Conservation (phyloP, 2,888 invertebrate species). For the Megamerina dolium region DNA sequence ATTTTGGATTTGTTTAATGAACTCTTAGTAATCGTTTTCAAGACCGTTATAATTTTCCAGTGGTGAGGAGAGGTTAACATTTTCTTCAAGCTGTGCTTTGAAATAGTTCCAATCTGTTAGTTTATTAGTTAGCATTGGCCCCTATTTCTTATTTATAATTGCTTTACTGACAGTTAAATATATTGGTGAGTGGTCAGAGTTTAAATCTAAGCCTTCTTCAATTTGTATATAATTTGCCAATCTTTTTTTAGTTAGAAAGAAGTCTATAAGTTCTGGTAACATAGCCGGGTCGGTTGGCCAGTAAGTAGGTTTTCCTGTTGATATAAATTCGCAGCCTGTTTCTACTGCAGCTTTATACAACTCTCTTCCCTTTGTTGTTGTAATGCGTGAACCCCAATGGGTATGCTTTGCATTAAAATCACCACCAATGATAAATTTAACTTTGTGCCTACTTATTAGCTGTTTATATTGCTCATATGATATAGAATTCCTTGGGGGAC, state of each 20-base stretch:
- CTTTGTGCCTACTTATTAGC: background rate
- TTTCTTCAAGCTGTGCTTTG: no score
- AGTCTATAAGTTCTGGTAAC: no score
- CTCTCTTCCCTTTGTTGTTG: background rate
- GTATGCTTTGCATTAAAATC: background rate
- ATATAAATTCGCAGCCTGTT: background rate
- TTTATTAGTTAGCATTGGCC: no score
- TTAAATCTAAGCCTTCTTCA: background rate
- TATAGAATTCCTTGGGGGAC: background rate
- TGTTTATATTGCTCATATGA: background rate
- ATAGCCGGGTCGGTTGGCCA: background rate
- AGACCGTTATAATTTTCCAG: no score
- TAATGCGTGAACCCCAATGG: background rate
- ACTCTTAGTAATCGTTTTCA: no score
- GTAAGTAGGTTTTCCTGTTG: background rate
- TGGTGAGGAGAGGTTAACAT: no score
- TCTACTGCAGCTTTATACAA: background rate
- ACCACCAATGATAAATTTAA: background rate
- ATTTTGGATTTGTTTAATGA: no score
- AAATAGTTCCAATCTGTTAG: no score
- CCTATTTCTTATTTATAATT: no score
- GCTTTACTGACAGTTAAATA: no score
- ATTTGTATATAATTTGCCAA: background rate
- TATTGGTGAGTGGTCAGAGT: background rate
- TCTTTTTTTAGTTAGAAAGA: background rate